Evolutionary conservation across 1,140 invertebrate species (phyloP).

Genomic region (Danaus plexippus): DNA sequence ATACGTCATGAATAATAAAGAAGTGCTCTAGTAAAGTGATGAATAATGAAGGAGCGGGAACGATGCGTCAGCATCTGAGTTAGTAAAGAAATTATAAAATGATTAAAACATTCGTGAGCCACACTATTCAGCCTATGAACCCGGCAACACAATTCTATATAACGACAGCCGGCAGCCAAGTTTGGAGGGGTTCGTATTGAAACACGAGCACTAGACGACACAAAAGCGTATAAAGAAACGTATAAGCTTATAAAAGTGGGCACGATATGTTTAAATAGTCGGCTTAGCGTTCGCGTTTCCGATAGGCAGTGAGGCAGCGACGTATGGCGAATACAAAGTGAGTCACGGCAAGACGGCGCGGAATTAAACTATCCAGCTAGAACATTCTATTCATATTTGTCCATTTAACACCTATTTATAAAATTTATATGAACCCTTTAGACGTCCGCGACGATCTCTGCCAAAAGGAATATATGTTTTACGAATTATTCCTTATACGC

Average conservation of each 20-base stretch:
- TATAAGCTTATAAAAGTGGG: constrained; percentile 28
- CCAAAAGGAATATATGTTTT: too few species aligned
- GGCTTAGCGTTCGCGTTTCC: constrained; percentile 59
- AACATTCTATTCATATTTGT: constrained; percentile 33
- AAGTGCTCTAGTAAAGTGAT: constrained; percentile 14
- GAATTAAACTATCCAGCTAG: constrained; percentile 26
- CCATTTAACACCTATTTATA: neutral
- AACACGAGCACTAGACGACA: constrained; percentile 1
- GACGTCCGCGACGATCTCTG: too few species aligned
- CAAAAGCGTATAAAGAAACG: constrained; percentile 8
- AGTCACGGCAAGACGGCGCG: constrained; percentile 34
- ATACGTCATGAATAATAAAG: constrained; percentile 18
- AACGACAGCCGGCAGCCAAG: constrained; percentile 3
- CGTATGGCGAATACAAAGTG: constrained; percentile 53
- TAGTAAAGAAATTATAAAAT: constrained; percentile 10
- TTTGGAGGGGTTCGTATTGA: neutral
- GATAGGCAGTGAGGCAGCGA: constrained; percentile 58
- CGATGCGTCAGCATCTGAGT: constrained; percentile 15
- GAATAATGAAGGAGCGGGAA: constrained; percentile 18
- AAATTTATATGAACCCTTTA: too few species aligned
- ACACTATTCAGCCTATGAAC: too few species aligned
- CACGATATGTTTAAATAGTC: constrained; percentile 52
- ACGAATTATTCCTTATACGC: too few species aligned
- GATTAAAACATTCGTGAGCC: constrained; percentile 1
- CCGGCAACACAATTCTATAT: too few species aligned